Evolutionary conservation across 2,797 vertebrate species (phyloP), one percentile per base, ranked within the genome.

Genomic region (Microctenopoma lineatum): DNA sequence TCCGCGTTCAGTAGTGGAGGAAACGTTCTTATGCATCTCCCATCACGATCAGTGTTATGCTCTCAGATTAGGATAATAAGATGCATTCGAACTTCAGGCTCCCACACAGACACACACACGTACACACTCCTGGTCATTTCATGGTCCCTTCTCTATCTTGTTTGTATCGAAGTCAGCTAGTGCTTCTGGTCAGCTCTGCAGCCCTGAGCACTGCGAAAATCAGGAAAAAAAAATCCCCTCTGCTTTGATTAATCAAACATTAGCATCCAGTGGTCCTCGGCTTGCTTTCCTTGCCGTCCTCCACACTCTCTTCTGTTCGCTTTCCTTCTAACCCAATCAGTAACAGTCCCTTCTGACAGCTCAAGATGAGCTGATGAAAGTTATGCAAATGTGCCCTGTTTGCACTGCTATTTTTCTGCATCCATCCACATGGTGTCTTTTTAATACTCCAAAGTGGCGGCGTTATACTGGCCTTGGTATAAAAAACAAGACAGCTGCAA

Each of bases 241-340:
- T 60, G 85, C 92, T 94, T 94, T 94, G 93, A 94, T 94, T 92
- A 93, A 93, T 93, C 92, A 94, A 93, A 94, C 91, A 94, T 94
- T 93, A 93, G 89, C 87, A 90, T 93, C 90, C 92, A 91, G 84
- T 77, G 55, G 90, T 90, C 90, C 89, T 87, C 75, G 77, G 89
- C 88, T 83, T 62, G 79, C 81, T 78, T 87, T 87, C 76, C 74
- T 16, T 70, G 81, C 83, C 16, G 67, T 85, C 87, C 87, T 89
- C 83, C 79, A 79, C 82, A 72, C 77, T 83, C 85, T 80, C 80
- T 71, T 86, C 67, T 83, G 79, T 86, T 75, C 56, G 71, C 85
- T 79, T 75, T 84, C 73, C 90, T 79, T 91, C 85, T 83, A 88
- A 83, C 86, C 86, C 85, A 92, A 90, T 92, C 88, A 92, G 86